Percentiles rank a stretch among this genome's conserved stretches.
Evolutionary conservation across 2,797 vertebrate species (phyloP).

Genomic region (Cirrhinus molitorella): DNA sequence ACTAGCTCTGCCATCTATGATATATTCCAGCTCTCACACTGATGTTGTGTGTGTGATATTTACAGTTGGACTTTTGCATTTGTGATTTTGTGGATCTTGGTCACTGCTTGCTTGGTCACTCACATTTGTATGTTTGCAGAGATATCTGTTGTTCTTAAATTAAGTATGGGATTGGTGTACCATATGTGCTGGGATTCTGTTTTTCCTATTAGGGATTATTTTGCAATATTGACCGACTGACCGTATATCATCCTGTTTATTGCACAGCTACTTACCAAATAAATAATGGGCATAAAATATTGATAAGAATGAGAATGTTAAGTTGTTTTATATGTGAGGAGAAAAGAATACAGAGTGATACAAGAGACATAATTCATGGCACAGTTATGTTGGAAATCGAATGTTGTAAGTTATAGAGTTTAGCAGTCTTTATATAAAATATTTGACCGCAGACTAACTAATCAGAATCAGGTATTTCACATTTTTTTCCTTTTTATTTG

Average conservation of each 20-base stretch:
- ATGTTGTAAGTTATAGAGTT: background rate
- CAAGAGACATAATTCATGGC: background rate
- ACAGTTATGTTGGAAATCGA: background rate
- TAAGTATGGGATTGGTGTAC: background rate
- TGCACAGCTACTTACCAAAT: background rate
- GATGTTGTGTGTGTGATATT: slow-evolving; percentile 19
- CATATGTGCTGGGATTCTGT: background rate
- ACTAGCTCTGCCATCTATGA: slow-evolving; percentile 23
- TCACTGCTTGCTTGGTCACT: background rate
- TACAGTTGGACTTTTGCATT: slow-evolving; percentile 7
- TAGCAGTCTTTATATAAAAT: background rate
- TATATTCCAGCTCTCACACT: slow-evolving; percentile 13
- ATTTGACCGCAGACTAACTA: background rate
- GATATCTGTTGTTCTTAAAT: background rate
- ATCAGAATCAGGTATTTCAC: background rate
- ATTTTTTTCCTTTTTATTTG: background rate
- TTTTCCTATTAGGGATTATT: background rate
- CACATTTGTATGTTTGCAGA: background rate
- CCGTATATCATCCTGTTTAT: background rate
- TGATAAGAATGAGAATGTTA: background rate
- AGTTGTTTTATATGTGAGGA: background rate
- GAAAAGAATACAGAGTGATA: background rate
- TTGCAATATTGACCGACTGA: background rate
- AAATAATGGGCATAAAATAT: background rate
- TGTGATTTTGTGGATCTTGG: slow-evolving; percentile 10